Percentiles rank a stretch among this genome's conserved stretches.
phyloP scores from a whole-genome alignment of 2,113 vertebrate species.

The Orientallactaga bullata region DNA sequence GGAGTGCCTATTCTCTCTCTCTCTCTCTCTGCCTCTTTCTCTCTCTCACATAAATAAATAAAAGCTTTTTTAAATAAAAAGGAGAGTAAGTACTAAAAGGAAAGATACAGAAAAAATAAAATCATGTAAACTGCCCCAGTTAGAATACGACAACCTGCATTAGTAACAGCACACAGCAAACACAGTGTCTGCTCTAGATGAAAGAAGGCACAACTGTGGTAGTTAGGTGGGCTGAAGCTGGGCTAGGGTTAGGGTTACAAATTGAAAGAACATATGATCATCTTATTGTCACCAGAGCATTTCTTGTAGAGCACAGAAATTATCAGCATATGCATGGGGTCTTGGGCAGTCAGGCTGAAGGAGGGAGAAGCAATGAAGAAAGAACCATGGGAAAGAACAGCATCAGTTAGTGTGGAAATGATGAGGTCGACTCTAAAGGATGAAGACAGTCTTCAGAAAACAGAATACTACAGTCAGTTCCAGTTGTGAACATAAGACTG shows the following conservation, averaged over 20 bases:
- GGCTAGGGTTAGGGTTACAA: not conserved
- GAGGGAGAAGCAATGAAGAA: not conserved
- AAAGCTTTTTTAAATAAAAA: too few species aligned
- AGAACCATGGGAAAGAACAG: not conserved
- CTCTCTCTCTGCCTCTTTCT: too few species aligned
- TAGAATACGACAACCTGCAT: not conserved
- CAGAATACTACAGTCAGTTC: not conserved
- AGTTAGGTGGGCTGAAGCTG: not conserved
- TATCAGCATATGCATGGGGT: not conserved
- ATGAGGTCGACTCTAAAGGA: not conserved
- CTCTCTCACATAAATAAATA: too few species aligned
- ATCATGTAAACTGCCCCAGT: not conserved
- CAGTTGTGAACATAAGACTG: not conserved
- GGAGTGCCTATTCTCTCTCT: too few species aligned
- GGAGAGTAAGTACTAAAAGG: not conserved
- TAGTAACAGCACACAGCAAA: not conserved
- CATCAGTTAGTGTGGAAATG: not conserved
- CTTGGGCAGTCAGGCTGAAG: not conserved
- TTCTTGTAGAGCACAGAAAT: not conserved
- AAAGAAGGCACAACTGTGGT: not conserved
- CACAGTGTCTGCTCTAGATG: not conserved
- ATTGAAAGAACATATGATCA: not conserved
- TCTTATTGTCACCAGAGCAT: not conserved
- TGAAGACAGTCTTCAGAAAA: slow-evolving; percentile 2
- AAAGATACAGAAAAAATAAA: slow-evolving; percentile 27